These are phyloP conservation scores for Mechanitis mazaeus DNA, from an alignment of 2,888 invertebrate species.

Conservation along the genomic window DNA sequence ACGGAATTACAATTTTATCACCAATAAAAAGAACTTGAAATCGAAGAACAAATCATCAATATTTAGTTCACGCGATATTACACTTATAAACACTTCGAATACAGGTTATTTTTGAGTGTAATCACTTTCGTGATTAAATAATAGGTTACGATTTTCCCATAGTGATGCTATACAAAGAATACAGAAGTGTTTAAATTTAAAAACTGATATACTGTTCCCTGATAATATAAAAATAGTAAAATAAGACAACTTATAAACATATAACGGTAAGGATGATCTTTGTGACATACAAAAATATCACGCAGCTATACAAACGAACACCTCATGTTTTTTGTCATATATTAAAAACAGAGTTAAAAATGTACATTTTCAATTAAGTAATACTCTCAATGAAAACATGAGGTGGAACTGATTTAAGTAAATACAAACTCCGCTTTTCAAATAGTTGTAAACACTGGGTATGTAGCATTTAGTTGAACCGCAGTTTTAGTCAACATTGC, in stretches of 20 bases:
- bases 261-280: no score
- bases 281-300: no score
- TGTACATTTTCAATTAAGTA: constrained; percentile 2
- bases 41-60: constrained; percentile 1
- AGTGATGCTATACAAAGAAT: constrained; percentile 5
- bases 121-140: neutral
- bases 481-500: constrained; percentile 3
- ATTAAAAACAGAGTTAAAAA: neutral
- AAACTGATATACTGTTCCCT: neutral
- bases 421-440: constrained; percentile 6
- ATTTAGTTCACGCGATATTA: neutral
- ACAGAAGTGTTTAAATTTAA: neutral
- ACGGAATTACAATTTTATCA: constrained; percentile 8
- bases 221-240: no score
- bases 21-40: constrained; percentile 8
- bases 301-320: no score
- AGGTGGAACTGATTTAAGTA: constrained; percentile 6
- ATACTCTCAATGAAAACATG: constrained; percentile 1
- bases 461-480: constrained; percentile 6
- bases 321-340: neutral
- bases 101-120: constrained; percentile 5
- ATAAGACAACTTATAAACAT: no score
- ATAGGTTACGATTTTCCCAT: constrained; percentile 16
- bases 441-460: constrained; percentile 5
- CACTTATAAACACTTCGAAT: neutral